Percentiles rank a stretch among this genome's conserved stretches.
These are phyloP conservation scores for Himalopsyche kuldschensis DNA, from an alignment of 2,888 invertebrate species.

Conservation along the genomic window DNA sequence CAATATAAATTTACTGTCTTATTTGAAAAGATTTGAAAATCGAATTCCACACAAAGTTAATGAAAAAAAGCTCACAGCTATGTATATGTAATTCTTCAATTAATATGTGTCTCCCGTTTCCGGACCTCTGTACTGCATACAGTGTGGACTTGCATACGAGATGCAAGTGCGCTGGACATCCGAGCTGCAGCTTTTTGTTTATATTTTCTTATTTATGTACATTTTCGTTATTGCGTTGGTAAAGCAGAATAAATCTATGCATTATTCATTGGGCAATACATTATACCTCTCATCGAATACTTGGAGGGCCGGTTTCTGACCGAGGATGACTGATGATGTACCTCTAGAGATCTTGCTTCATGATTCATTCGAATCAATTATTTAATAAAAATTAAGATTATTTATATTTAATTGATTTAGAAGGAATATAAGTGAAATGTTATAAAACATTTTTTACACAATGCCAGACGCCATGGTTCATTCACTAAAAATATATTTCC, in stretches of 20 bases:
- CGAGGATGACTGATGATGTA: not conserved
- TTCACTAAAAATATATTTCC: too few relatives aligned
- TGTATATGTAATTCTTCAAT: not conserved
- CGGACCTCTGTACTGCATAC: not conserved
- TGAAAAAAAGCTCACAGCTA: too few relatives aligned
- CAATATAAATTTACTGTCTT: too few relatives aligned
- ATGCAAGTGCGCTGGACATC: not conserved
- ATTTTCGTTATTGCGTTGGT: conserved; percentile 15
- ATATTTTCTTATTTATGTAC: not conserved
- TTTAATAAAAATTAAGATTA: too few relatives aligned
- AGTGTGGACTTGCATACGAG: not conserved
- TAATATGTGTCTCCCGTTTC: not conserved
- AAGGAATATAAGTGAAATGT: too few relatives aligned
- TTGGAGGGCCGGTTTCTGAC: not conserved
- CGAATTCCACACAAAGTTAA: too few relatives aligned
- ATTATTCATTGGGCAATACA: conserved; percentile 27
- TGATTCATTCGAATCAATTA: too few relatives aligned
- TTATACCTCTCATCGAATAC: not conserved
- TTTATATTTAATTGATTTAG: too few relatives aligned
- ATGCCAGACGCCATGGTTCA: too few relatives aligned
- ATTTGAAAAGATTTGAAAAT: too few relatives aligned
- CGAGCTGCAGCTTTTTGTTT: conserved; percentile 31
- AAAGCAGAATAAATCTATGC: conserved; percentile 24
- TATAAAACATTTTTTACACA: too few relatives aligned
- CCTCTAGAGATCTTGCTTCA: not conserved